These are phyloP conservation scores for Phainopepla nitens DNA, from an alignment of 2,113 vertebrate genomes.

Conservation along the genomic window DNA sequence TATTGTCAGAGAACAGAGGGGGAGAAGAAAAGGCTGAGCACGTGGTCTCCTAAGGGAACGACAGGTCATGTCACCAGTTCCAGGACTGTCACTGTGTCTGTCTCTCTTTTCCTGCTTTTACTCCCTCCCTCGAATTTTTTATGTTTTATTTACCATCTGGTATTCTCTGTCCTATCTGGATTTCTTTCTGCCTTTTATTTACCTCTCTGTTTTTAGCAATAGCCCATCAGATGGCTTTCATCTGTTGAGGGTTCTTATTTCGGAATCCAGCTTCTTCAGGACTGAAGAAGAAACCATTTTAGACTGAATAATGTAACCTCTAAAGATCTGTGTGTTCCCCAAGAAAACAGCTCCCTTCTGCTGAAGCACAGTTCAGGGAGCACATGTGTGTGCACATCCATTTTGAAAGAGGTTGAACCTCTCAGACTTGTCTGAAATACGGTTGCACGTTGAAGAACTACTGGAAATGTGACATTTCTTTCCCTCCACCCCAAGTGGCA, in stretches of 20 bases:
- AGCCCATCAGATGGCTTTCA: background rate
- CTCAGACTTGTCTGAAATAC: background rate
- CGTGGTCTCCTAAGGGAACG: background rate
- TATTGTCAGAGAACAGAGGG: background rate
- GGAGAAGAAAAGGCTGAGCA: background rate
- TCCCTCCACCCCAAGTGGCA: background rate
- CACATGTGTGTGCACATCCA: fast-evolving
- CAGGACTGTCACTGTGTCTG: background rate
- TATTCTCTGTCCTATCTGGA: background rate
- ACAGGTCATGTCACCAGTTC: background rate
- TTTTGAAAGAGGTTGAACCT: background rate
- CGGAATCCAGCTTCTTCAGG: background rate
- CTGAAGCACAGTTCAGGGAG: background rate
- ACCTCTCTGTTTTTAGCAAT: background rate
- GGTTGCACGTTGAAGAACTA: background rate
- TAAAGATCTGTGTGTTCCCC: background rate
- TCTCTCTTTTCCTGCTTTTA: background rate
- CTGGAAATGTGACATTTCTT: background rate
- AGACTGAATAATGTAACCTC: background rate
- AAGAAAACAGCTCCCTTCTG: background rate
- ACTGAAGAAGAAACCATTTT: background rate
- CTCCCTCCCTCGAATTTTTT: background rate
- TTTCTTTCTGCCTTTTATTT: background rate
- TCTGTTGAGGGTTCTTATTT: background rate
- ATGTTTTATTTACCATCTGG: background rate